Percentiles rank a stretch among this genome's conserved stretches.
Conservation (phyloP, 2,888 invertebrate species). For the Oxyteleia sp. region DNA sequence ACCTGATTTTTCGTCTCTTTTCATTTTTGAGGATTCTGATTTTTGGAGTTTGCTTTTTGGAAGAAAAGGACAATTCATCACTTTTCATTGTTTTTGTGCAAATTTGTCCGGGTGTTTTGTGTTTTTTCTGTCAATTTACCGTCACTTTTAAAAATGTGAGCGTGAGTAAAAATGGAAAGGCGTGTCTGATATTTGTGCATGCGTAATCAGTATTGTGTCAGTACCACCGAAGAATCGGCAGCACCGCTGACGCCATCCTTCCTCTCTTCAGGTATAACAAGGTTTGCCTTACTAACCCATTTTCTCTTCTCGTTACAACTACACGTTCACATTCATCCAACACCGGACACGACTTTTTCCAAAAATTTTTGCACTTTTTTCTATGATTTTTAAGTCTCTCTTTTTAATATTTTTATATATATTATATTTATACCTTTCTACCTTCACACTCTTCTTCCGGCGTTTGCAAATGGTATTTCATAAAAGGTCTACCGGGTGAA, state of each 20-base stretch:
- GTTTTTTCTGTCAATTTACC: too few relatives aligned
- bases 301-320: conserved; percentile 69
- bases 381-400: conserved; percentile 77
- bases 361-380: conserved; percentile 75
- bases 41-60: not conserved
- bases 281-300: conserved; percentile 74
- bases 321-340: conserved; percentile 63
- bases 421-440: conserved; percentile 74
- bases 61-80: too few relatives aligned
- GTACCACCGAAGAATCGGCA: conserved; percentile 75
- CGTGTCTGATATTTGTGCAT: conserved; percentile 81
- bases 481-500: conserved; percentile 81
- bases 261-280: conserved; percentile 80
- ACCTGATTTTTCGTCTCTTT: conserved; percentile 1
- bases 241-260: conserved; percentile 73
- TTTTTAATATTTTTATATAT: conserved; percentile 77
- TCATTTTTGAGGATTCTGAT: not conserved
- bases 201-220: conserved; percentile 81
- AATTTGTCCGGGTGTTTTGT: too few relatives aligned
- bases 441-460: conserved; percentile 62
- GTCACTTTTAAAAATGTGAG: conserved; percentile 67
- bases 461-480: conserved; percentile 76
- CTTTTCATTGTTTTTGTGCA: too few relatives aligned
- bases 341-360: conserved; percentile 72
- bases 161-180: conserved; percentile 77